phyloP scores from a whole-genome alignment of 1,140 invertebrate genomes.

The Acromyrmex heyeri region DNA sequence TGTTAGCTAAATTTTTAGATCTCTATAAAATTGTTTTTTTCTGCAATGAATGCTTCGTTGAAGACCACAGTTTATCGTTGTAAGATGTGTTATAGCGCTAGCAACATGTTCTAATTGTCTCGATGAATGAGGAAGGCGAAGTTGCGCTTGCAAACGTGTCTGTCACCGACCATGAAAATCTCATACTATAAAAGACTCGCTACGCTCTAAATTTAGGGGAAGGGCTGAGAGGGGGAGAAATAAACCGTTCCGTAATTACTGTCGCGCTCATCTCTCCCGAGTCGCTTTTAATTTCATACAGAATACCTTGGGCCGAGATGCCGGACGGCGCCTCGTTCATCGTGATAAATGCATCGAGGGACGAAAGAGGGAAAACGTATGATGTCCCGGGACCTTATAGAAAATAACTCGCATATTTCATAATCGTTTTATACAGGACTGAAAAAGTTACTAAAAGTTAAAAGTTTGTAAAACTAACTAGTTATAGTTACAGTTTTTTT shows the following conservation, averaged over 20 bases:
- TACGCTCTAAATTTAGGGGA: slow-evolving; percentile 1
- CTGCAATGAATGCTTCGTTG: not conserved
- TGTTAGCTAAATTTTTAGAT: no score
- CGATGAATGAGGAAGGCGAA: not conserved
- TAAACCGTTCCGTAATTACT: slow-evolving; percentile 55
- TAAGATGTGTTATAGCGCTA: not conserved
- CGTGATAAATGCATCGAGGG: slow-evolving; percentile 30
- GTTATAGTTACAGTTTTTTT: no score
- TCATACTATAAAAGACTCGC: slow-evolving; percentile 26
- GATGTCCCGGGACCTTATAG: slow-evolving; percentile 5
- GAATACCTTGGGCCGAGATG: not conserved
- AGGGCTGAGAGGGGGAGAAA: not conserved
- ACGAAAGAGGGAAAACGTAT: not conserved
- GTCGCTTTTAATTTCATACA: slow-evolving; percentile 53
- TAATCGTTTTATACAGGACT: not conserved
- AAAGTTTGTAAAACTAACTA: no score
- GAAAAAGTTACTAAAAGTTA: no score
- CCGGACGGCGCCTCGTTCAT: slow-evolving; percentile 23
- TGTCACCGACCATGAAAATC: slow-evolving; percentile 22
- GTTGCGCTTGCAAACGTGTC: not conserved
- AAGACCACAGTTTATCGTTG: not conserved
- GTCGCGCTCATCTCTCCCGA: slow-evolving; percentile 38
- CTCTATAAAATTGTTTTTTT: no score
- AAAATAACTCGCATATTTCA: slow-evolving; percentile 14
- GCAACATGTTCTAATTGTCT: not conserved